Conservation (phyloP, 2,113 vertebrate species). For the Epinephelus cyanopodus region DNA sequence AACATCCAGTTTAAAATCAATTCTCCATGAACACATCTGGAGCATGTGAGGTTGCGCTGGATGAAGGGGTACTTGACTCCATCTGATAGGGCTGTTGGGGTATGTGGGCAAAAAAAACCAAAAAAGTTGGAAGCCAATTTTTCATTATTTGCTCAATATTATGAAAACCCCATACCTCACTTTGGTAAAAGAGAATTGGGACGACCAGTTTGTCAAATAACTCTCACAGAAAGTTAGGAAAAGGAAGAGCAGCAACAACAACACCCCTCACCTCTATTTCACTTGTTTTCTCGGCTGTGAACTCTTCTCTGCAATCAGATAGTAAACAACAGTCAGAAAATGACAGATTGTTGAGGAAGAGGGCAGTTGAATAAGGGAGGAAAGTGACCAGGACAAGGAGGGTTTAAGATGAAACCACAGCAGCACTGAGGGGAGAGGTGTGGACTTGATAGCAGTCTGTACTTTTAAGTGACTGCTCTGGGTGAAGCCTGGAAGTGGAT, state of each 20-base stretch:
- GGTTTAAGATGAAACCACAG: background rate
- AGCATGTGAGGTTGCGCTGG: too few relatives aligned
- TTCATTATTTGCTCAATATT: background rate
- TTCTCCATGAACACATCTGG: background rate
- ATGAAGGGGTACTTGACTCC: too few relatives aligned
- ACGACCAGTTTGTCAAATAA: background rate
- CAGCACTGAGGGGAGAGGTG: background rate
- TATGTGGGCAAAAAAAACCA: background rate
- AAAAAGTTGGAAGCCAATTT: background rate
- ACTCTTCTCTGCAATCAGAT: constrained; percentile 13
- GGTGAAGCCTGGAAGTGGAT: background rate
- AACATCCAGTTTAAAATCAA: too few relatives aligned
- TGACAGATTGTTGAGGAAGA: background rate
- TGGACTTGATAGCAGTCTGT: background rate
- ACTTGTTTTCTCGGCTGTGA: constrained; percentile 1
- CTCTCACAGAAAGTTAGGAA: background rate
- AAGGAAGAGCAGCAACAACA: background rate
- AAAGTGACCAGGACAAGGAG: constrained; percentile 1
- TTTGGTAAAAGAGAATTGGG: background rate
- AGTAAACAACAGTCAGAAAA: constrained; percentile 25
- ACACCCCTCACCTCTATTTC: background rate
- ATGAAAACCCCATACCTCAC: background rate
- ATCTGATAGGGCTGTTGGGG: background rate
- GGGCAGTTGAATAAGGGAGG: background rate
- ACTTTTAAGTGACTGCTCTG: background rate